phyloP scores from a whole-genome alignment of 2,797 vertebrate genomes.

The Spinibarbus caldwelli region DNA sequence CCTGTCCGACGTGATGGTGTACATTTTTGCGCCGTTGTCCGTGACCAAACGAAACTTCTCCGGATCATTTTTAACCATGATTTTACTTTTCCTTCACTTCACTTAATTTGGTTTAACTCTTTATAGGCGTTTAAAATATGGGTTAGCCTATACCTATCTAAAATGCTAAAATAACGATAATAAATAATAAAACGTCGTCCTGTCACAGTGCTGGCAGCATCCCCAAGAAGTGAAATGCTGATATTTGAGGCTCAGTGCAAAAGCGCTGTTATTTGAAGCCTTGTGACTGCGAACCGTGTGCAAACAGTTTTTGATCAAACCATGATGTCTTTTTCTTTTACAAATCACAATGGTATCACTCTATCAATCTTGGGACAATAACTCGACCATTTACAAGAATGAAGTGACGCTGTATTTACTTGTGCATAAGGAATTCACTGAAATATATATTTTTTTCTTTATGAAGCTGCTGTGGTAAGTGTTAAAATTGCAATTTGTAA shows the following conservation, averaged over 20 bases:
- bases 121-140: neutral
- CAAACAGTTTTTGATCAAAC: conserved; percentile 44
- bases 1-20: conserved; percentile 77
- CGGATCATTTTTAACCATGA: conserved; percentile 74
- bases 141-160: too few relatives aligned
- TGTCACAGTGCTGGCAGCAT: conserved; percentile 18
- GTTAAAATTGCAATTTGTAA: neutral
- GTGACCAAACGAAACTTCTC: conserved; percentile 80
- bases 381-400: neutral
- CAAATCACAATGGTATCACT: neutral
- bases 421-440: neutral
- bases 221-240: neutral
- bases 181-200: neutral
- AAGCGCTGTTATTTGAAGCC: conserved; percentile 51
- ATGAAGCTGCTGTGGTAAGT: neutral
- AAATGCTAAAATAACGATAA: neutral
- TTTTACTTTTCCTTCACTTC: neutral
- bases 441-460: neutral
- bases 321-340: neutral
- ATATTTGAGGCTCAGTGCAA: conserved; percentile 6
- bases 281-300: conserved; percentile 65
- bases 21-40: conserved; percentile 69
- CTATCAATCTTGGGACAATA: neutral
- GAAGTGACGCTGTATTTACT: too few relatives aligned
- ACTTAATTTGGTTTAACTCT: too few relatives aligned